Conservation (phyloP, 2,888 invertebrate species). For the Cheilosia urbana region DNA sequence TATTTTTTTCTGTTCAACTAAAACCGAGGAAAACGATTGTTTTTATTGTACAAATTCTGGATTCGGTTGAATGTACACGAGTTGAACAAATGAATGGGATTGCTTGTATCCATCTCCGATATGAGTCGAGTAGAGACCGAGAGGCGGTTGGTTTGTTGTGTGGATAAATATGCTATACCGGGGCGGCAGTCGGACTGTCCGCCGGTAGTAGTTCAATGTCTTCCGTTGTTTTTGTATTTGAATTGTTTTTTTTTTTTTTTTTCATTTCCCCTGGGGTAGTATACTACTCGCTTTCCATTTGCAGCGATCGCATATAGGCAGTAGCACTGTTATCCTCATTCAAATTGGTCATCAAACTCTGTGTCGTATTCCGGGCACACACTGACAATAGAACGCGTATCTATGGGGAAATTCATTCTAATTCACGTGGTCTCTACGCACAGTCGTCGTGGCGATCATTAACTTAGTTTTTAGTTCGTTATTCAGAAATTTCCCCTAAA, state of each 20-base stretch:
- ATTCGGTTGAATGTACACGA: constrained; percentile 70
- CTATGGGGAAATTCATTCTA: constrained; percentile 34
- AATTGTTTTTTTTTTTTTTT: constrained; percentile 21
- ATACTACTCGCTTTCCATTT: constrained; percentile 48
- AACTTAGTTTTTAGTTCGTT: constrained; percentile 48
- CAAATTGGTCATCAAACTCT: constrained; percentile 29
- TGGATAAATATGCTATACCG: constrained; percentile 24
- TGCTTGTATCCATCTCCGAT: constrained; percentile 54
- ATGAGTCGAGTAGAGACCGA: too few species aligned
- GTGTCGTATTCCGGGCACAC: constrained; percentile 45
- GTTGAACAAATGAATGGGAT: constrained; percentile 53
- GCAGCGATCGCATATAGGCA: constrained; percentile 3
- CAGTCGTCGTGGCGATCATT: constrained; percentile 34
- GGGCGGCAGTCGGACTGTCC: constrained; percentile 14
- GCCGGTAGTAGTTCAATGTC: constrained; percentile 46
- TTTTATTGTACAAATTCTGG: constrained; percentile 42
- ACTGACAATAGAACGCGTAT: constrained; percentile 31
- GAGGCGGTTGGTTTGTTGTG: constrained; percentile 49
- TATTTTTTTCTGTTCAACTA: constrained; percentile 8
- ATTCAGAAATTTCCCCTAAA: constrained; percentile 32
- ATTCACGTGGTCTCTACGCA: constrained; percentile 48
- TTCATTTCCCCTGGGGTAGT: background rate
- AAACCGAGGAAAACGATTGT: constrained; percentile 37
- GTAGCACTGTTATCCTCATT: constrained; percentile 53
- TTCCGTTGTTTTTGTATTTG: constrained; percentile 39